A percentile compares a stretch with the other conserved stretches of the same genome.
Conservation (phyloP, 1,140 invertebrate genomes). For the Drosophila watanabei region DNA sequence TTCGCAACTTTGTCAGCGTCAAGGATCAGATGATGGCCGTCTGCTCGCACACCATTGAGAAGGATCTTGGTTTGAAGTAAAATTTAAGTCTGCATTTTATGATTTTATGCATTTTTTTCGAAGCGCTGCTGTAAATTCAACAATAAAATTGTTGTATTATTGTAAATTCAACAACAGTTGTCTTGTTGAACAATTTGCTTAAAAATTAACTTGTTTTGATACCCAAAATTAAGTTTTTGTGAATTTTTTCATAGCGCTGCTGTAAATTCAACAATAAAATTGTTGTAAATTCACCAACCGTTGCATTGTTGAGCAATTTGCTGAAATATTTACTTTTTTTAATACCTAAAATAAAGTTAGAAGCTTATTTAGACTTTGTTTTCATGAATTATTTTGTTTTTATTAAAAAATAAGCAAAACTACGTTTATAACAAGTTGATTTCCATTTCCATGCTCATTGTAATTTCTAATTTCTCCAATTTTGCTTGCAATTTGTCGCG, state of each 20-base stretch:
- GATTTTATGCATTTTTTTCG: slow-evolving; percentile 40
- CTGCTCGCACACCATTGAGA: slow-evolving; percentile 90
- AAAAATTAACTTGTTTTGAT: too few relatives aligned
- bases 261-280: slow-evolving; percentile 18
- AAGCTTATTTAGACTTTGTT: slow-evolving; percentile 8
- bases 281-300: slow-evolving; percentile 1
- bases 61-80: slow-evolving; percentile 88
- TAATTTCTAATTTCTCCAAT: slow-evolving; percentile 60
- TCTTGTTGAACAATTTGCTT: slow-evolving; percentile 3
- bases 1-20: slow-evolving; percentile 91
- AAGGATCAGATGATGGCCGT: slow-evolving; percentile 94
- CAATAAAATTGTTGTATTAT: slow-evolving; percentile 22
- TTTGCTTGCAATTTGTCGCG: slow-evolving; percentile 61
- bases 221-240: neutral
- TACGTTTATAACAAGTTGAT: slow-evolving; percentile 86
- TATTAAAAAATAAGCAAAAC: slow-evolving; percentile 86
- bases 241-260: slow-evolving; percentile 19
- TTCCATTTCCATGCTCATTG: slow-evolving; percentile 72
- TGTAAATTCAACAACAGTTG: neutral
- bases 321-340: too few relatives aligned
- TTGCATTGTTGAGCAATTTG: slow-evolving; percentile 5
- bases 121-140: slow-evolving; percentile 3
- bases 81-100: slow-evolving; percentile 18
- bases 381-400: slow-evolving; percentile 82
- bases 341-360: neutral